These are phyloP conservation scores for Agrypnia vestita DNA, from an alignment of 1,140 invertebrate species.

Conservation along the genomic window DNA sequence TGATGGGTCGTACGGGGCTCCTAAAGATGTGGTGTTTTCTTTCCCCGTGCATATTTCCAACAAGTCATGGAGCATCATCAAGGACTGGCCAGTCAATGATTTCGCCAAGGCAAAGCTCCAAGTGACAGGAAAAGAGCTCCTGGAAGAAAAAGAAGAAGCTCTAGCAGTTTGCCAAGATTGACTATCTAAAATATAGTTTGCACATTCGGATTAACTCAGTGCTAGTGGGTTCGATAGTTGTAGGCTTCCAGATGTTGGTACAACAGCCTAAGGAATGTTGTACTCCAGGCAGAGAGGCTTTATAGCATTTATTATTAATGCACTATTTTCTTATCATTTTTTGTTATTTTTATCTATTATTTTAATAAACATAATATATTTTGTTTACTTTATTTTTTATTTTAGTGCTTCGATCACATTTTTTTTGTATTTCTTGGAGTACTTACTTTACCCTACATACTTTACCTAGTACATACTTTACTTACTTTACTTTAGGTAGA, in stretches of 20 bases:
- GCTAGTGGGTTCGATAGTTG: constrained; percentile 26
- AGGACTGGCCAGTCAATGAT: constrained; percentile 87
- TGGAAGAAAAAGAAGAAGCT: constrained; percentile 92
- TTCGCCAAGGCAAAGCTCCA: constrained; percentile 91
- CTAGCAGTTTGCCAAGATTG: constrained; percentile 85
- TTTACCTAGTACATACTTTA: too few relatives aligned
- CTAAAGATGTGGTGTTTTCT: constrained; percentile 94
- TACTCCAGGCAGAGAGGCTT: not conserved
- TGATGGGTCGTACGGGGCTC: constrained; percentile 93
- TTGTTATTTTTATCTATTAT: constrained; percentile 29
- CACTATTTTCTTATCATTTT: constrained; percentile 26
- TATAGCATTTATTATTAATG: constrained; percentile 27
- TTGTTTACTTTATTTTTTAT: not conserved
- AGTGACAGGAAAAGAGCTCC: constrained; percentile 90
- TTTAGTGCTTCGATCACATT: not conserved
- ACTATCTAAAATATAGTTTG: constrained; percentile 70
- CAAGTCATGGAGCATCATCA: constrained; percentile 90
- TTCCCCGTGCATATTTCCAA: constrained; percentile 91
- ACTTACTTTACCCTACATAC: too few relatives aligned
- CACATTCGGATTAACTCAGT: constrained; percentile 46
- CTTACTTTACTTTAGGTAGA: too few relatives aligned
- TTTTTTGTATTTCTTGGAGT: not conserved
- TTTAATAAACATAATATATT: constrained; percentile 6
- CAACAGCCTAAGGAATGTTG: not conserved
- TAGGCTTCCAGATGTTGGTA: not conserved